A percentile compares a stretch with the other conserved stretches of the same genome.
These are phyloP conservation scores for Apamea epomidion DNA, from an alignment of 2,888 invertebrate genomes.

Conservation along the genomic window DNA sequence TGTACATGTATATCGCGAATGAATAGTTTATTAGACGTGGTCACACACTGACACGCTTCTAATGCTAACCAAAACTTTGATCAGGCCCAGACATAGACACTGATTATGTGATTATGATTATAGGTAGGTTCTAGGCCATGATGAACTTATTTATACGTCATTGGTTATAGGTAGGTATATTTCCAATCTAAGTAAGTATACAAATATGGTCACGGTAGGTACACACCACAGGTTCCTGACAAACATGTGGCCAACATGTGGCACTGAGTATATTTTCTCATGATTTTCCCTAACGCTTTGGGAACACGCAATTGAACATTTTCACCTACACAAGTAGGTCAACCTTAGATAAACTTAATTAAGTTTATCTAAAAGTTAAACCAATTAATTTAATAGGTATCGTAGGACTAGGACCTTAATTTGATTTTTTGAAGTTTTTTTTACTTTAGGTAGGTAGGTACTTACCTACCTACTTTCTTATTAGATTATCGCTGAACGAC, in stretches of 20 bases:
- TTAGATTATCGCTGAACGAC: conserved; percentile 17
- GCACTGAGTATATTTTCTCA: not conserved
- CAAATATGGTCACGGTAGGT: not conserved
- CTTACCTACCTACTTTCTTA: not conserved
- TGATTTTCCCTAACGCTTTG: not conserved
- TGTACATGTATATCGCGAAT: not conserved
- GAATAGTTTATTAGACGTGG: conserved; percentile 1
- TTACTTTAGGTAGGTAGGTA: not conserved
- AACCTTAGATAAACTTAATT: too few species aligned
- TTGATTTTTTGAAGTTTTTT: too few species aligned
- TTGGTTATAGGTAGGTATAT: not conserved
- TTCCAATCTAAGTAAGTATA: not conserved
- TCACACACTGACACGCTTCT: conserved; percentile 1
- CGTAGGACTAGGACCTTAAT: not conserved
- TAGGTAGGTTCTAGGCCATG: not conserved
- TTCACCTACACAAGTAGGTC: not conserved
- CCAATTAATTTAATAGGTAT: not conserved
- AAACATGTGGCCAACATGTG: not conserved
- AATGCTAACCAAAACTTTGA: not conserved
- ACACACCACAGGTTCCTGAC: not conserved
- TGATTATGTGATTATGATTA: not conserved
- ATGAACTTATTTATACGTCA: not conserved
- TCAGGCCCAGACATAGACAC: not conserved
- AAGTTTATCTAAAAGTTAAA: not conserved
- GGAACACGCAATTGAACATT: not conserved